Percentiles rank a stretch among this genome's conserved stretches.
These are phyloP conservation scores for Drosophila kepulauana DNA, from an alignment of 1,140 invertebrate genomes.

Conservation along the genomic window DNA sequence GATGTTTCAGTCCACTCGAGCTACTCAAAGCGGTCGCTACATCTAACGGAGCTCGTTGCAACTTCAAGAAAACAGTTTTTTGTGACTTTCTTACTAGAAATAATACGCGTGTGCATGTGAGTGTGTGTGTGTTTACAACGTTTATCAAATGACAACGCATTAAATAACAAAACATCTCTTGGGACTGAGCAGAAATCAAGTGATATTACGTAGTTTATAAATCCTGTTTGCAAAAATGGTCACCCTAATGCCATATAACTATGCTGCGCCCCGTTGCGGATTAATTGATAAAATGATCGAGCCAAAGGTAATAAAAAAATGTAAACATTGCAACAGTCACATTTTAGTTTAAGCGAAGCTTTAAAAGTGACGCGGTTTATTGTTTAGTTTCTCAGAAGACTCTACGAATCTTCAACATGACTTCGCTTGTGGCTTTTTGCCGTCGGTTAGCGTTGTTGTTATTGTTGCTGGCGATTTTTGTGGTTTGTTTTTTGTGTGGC, in stretches of 20 bases:
- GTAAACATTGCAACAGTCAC: not conserved
- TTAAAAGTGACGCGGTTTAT: conserved; percentile 68
- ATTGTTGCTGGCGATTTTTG: conserved; percentile 16
- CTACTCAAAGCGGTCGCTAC: conserved; percentile 62
- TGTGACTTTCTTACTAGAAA: not conserved
- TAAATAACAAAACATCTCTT: conserved; percentile 54
- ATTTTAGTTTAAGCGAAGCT: conserved; percentile 56
- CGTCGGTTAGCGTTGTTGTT: conserved; percentile 38
- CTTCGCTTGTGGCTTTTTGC: conserved; percentile 34
- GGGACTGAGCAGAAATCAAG: conserved; percentile 24
- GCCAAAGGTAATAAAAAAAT: conserved; percentile 84
- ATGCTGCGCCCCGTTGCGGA: conserved; percentile 85
- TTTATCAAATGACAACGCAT: conserved; percentile 43
- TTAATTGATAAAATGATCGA: conserved; percentile 87
- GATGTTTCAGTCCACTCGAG: conserved; percentile 56
- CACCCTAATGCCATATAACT: conserved; percentile 87
- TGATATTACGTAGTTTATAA: conserved; percentile 22
- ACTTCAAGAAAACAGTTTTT: not conserved
- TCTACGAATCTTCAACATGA: conserved; percentile 27
- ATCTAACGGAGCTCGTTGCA: conserved; percentile 22
- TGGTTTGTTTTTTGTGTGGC: conserved; percentile 42
- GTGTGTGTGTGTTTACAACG: conserved; percentile 9
- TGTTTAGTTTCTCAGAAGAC: conserved; percentile 19
- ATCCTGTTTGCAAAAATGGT: conserved; percentile 84
- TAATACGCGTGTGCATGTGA: not conserved